Conservation (phyloP, 1,140 invertebrate species). For the Magallana gigas region DNA sequence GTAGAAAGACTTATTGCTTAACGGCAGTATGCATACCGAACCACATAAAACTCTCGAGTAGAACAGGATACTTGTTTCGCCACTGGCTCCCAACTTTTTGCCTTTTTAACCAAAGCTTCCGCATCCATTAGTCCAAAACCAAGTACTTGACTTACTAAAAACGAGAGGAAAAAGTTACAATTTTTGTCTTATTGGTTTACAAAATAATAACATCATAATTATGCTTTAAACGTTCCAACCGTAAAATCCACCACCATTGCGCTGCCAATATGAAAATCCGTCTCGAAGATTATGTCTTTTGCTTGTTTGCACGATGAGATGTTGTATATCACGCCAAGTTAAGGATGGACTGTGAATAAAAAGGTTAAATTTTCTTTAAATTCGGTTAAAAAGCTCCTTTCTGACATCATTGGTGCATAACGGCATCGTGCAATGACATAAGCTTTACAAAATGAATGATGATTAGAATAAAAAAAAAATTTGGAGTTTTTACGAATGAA, state of each 20-base stretch:
- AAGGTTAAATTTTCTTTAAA: too few relatives aligned
- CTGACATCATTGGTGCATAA: too few relatives aligned
- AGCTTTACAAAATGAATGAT: too few relatives aligned
- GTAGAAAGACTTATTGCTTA: too few relatives aligned
- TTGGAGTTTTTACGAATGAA: too few relatives aligned
- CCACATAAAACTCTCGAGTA: neutral
- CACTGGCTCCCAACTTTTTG: neutral
- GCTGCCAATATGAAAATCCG: conserved; percentile 17
- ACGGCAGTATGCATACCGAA: neutral
- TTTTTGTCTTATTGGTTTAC: neutral
- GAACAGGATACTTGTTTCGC: neutral
- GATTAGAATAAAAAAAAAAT: too few relatives aligned
- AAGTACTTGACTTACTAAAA: conserved; percentile 36
- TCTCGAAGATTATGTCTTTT: conserved; percentile 3
- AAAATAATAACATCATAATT: too few relatives aligned
- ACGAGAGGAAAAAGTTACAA: neutral
- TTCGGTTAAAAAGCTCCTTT: too few relatives aligned
- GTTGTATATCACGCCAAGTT: neutral
- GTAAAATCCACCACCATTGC: conserved; percentile 6
- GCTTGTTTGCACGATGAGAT: neutral
- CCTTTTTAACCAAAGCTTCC: neutral
- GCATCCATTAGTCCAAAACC: conserved; percentile 36
- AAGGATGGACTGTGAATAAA: neutral
- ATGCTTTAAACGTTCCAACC: neutral
- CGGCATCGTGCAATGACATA: too few relatives aligned